Base-by-base conservation (phyloP, 2,888 invertebrate species). In the Ashinkailepas kermadecensis region DNA sequence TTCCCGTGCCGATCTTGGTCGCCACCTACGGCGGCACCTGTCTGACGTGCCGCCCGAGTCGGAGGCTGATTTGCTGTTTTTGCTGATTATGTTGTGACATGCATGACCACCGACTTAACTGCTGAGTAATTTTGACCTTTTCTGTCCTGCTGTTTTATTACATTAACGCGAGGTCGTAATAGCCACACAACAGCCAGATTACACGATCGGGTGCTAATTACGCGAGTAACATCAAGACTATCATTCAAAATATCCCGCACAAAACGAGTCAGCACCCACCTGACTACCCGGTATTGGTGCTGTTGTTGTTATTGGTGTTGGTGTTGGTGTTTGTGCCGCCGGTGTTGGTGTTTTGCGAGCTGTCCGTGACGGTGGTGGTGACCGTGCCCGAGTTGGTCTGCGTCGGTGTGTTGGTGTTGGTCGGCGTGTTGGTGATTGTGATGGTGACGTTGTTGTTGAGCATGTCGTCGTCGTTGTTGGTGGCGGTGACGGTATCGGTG, bases 311-410 rank as follows among this genome's bases (percentile, higher is more conserved):
- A 10, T 62, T 67, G 23, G 67, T 67, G 67, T 70, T 70, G 0
- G 39, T 39, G 70, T 70, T 70, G 12, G 25, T 70, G 70, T 70
- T 70, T 81, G 81, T 10, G 80, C 82, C n/a, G 81, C 81, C 62
- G 80, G 82, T 64, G 83, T 79, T 25, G 85, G 83, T 6, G 83
- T 80, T 65, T 86, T 86, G 54, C 81, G 81, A 79, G 83, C 78
- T 15, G 80, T 78, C 59, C 54, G 79, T 21, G 82, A 81, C 9
- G 79, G 81, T 23, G 81, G 64, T 11, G 80, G 83, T 67, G 84
- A 81, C 0, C 81, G 81, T 54, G 86, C 86, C 21, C 82, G 81
- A 15, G 91, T 90, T 11, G 93, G 94, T 85, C 91, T 91, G 85
- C 7, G 39, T 70, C 15, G 39, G 13, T 12, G 70, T 70, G 70